Conservation (phyloP, 2,888 invertebrate species). For the Trissonchulus latispiculum region DNA sequence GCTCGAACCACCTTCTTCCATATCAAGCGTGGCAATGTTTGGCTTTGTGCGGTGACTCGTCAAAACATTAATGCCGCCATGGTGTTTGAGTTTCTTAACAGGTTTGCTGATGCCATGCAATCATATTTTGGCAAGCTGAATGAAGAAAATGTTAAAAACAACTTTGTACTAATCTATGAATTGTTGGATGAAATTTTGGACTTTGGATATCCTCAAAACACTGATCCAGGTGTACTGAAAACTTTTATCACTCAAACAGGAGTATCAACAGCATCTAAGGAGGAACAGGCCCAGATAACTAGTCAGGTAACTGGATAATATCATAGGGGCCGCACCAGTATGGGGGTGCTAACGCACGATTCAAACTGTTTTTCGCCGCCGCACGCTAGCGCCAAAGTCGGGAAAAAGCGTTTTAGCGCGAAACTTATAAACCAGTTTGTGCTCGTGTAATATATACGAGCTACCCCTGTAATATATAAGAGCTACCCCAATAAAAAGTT, state of each 20-base stretch:
- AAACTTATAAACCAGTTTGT: too few species aligned
- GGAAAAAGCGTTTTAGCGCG: too few species aligned
- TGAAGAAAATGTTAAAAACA: constrained; percentile 99
- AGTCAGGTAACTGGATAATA: too few species aligned
- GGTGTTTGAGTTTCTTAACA: constrained; percentile 97
- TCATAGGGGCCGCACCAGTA: too few species aligned
- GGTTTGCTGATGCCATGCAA: constrained; percentile 88
- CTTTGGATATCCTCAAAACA: constrained; percentile 99
- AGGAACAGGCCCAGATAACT: constrained; percentile 98
- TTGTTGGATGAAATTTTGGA: constrained; percentile 96
- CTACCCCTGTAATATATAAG: too few species aligned
- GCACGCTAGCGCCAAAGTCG: too few species aligned
- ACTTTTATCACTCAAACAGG: constrained; percentile 99
- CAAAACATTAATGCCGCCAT: constrained; percentile 99
- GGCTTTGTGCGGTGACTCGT: constrained; percentile 99
- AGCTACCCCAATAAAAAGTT: too few species aligned
- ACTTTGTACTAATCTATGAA: constrained; percentile 98
- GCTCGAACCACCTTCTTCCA: constrained; percentile 98
- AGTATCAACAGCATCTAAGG: constrained; percentile 67
- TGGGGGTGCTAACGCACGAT: too few species aligned
- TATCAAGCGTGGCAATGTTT: constrained; percentile 96
- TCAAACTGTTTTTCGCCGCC: too few species aligned
- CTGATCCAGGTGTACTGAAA: constrained; percentile 95
- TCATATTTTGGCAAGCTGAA: constrained; percentile 99
- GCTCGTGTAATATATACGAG: too few species aligned